A percentile compares a stretch with the other conserved stretches of the same genome.
phyloP scores from a whole-genome alignment of 2,113 vertebrate species.

The Herpetotheres cachinnans region DNA sequence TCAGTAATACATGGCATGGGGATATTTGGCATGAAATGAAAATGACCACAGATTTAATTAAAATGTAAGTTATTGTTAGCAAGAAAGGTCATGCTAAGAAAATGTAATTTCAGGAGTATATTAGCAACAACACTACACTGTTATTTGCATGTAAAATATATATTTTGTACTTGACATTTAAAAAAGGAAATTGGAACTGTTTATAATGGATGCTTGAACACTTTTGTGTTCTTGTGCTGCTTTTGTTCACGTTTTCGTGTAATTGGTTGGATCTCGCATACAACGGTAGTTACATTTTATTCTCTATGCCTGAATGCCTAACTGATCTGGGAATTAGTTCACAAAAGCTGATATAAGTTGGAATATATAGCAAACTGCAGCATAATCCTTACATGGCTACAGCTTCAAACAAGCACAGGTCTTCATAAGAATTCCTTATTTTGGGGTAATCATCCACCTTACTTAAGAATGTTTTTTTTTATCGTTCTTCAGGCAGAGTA shows the following conservation, averaged over 20 bases:
- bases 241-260: constrained; percentile 45
- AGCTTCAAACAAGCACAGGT: constrained; percentile 4
- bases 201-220: constrained; percentile 57
- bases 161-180: constrained; percentile 77
- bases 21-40: constrained; percentile 66
- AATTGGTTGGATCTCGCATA: constrained; percentile 45
- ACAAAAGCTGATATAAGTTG: not conserved
- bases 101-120: constrained; percentile 72
- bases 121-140: constrained; percentile 62
- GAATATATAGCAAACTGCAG: not conserved
- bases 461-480: not conserved
- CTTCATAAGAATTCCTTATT: not conserved
- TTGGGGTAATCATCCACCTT: not conserved
- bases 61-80: constrained; percentile 77
- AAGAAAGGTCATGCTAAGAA: constrained; percentile 77
- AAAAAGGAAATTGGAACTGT: constrained; percentile 65
- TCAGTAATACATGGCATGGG: constrained; percentile 30
- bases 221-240: constrained; percentile 48
- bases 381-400: not conserved
- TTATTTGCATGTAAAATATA: constrained; percentile 73
- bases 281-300: constrained; percentile 31
- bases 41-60: constrained; percentile 76
- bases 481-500: not conserved
- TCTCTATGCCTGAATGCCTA: constrained; percentile 2
- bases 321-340: constrained; percentile 16